Evolutionary conservation across 53 echinoderm and acorn worm genomes (phyloP).

Genomic region (Echinometra lucunter): DNA sequence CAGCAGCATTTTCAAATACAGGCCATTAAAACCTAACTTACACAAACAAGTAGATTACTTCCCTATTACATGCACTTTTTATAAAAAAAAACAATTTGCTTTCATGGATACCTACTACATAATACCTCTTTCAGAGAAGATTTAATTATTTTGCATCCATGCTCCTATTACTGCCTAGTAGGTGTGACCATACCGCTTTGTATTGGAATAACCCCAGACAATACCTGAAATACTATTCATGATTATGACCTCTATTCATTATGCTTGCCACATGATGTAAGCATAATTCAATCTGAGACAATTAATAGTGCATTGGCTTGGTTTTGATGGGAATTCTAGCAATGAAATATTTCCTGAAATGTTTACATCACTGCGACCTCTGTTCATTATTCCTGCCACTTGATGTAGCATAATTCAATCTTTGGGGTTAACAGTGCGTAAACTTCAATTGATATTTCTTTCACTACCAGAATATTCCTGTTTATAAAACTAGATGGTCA

Average conservation of each 20-base stretch:
- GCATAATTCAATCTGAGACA: neutral
- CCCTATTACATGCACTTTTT: neutral
- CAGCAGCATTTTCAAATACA: too few species aligned
- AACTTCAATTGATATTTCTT: too few species aligned
- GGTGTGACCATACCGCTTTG: neutral
- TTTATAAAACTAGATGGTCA: too few species aligned
- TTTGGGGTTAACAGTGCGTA: too few species aligned
- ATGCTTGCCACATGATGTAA: neutral
- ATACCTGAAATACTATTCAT: neutral
- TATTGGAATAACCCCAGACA: neutral
- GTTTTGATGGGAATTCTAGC: neutral
- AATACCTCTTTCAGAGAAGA: neutral
- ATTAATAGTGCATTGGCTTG: neutral
- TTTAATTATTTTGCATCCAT: neutral
- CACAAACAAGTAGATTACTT: neutral
- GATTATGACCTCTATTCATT: slow-evolving; percentile 21
- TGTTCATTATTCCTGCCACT: too few species aligned
- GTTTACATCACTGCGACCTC: too few species aligned
- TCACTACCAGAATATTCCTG: too few species aligned
- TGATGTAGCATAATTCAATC: too few species aligned
- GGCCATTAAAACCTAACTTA: too few species aligned
- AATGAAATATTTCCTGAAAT: neutral
- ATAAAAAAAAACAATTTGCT: neutral
- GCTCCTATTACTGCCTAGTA: neutral
- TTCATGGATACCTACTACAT: neutral